A percentile compares a stretch with the other conserved stretches of the same genome.
Conservation (phyloP, 2,797 vertebrate species). For the Allobates femoralis region DNA sequence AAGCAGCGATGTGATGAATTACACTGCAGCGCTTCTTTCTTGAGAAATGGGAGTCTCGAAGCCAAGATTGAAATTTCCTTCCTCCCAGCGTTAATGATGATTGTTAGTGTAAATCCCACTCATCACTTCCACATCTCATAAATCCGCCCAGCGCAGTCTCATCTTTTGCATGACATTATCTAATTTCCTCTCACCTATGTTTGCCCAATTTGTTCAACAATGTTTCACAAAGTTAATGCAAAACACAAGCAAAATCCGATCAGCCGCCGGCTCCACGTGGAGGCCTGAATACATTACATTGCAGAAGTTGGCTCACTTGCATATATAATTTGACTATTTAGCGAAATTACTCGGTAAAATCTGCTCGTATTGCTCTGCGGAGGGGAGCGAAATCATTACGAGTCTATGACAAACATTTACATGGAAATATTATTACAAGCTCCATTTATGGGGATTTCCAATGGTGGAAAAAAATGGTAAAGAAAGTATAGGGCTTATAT, state of each 20-base stretch:
- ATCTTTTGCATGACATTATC: conserved; percentile 17
- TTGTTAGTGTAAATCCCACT: background rate
- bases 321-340: conserved; percentile 37
- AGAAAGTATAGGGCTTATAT: background rate
- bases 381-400: background rate
- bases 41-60: background rate
- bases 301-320: conserved; percentile 24
- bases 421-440: background rate
- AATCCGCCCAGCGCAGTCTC: background rate
- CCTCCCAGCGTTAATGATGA: background rate
- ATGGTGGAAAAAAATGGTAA: background rate
- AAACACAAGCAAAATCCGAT: conserved; percentile 8
- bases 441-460: background rate
- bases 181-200: conserved; percentile 9
- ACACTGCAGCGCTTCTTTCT: too few species aligned
- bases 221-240: conserved; percentile 43
- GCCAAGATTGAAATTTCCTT: background rate
- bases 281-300: conserved; percentile 12
- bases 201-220: background rate
- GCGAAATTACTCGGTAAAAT: conserved; percentile 38
- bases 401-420: conserved; percentile 25
- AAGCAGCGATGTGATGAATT: too few species aligned
- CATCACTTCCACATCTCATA: background rate
- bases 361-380: conserved; percentile 25
- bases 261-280: background rate